These are phyloP conservation scores for Tachina grossa DNA, from an alignment of 2,888 invertebrate genomes.

Conservation along the genomic window DNA sequence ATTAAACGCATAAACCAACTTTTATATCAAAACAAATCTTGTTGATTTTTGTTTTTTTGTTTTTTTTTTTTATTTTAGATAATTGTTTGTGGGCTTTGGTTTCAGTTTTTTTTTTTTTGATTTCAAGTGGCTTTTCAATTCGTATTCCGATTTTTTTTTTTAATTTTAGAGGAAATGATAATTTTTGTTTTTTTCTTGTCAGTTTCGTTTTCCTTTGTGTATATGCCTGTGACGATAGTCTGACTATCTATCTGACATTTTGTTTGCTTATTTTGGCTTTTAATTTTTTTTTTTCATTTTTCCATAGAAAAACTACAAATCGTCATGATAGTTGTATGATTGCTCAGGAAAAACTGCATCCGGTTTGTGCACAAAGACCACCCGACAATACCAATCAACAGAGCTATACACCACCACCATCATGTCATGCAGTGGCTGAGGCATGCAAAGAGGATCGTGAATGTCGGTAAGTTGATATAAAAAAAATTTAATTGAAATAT, in stretches of 20 bases:
- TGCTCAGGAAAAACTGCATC: conserved; percentile 95
- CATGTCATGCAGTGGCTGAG: conserved; percentile 93
- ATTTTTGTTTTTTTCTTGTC: conserved; percentile 22
- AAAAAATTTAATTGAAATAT: conserved; percentile 8
- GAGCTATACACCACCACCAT: conserved; percentile 88
- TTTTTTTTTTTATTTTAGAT: conserved; percentile 38
- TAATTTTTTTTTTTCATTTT: conserved; percentile 61
- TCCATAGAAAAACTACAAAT: conserved; percentile 90
- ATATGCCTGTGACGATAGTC: conserved; percentile 24
- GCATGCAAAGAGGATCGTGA: conserved; percentile 91
- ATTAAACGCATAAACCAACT: conserved; percentile 33
- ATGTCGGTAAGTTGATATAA: conserved; percentile 88
- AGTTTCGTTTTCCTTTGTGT: conserved; percentile 34
- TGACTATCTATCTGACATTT: conserved; percentile 16
- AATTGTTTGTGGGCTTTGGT: conserved; percentile 59
- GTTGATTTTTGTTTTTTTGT: conserved; percentile 25
- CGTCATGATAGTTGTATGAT: conserved; percentile 93
- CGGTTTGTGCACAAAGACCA: conserved; percentile 92
- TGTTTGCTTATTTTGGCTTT: conserved; percentile 44
- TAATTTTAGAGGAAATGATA: conserved; percentile 36
- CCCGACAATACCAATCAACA: conserved; percentile 84
- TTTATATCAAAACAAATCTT: conserved; percentile 41
- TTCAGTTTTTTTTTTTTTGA: conserved; percentile 17
- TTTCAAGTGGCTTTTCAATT: conserved; percentile 7
- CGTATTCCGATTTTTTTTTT: conserved; percentile 3